Base-by-base conservation (phyloP, 2,888 invertebrate species). In the Beris morrisii region DNA sequence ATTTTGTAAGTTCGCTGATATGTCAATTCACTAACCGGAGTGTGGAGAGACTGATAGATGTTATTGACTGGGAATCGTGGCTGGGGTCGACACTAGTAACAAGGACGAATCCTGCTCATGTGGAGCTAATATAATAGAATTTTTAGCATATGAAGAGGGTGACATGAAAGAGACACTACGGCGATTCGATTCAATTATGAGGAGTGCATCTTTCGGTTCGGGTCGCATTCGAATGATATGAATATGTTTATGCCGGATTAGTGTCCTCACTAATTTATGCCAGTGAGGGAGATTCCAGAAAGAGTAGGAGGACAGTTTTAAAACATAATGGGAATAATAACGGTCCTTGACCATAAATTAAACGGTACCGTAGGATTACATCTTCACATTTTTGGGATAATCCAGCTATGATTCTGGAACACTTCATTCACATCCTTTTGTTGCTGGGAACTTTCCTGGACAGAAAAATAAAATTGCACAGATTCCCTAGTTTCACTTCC, bases 161-260 rank as follows among this genome's bases (percentile, higher is more conserved):
- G 61, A 61, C 61, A 38, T 22, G 52, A 55, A 55, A 48, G 55
- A 64, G 11, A 55, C 46, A 64, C 55, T 54, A 53, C 15, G 43
- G 63, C 64, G 58, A 66, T 69, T 66, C 54, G 50, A 66, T 69
- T 69, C 69, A 69, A 69, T 69, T 66, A 69, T 48, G 30, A 69
- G 38, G 64, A 69, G 64, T 66, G 69, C 59, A 63, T 61, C 54
- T 15, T 45, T 52, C 50, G 22, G 28, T 31, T 43, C 38, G 11
- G 28, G 6, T 48, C 55, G 45, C 28, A 43, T 48, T 32, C 32
- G 38, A 57, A 53, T 43, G 48, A 53, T 50, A 66, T 66, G 66
- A 68, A 68, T 66, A 66, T 66, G 44, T 64, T 68, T 66, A 66
- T 59, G 45, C 50, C 4, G 46, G 56, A 68, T 68, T 65, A 66